Percentiles rank a stretch among this genome's conserved stretches.
Conservation (phyloP, 2,797 vertebrate species). For the Argya squamiceps region DNA sequence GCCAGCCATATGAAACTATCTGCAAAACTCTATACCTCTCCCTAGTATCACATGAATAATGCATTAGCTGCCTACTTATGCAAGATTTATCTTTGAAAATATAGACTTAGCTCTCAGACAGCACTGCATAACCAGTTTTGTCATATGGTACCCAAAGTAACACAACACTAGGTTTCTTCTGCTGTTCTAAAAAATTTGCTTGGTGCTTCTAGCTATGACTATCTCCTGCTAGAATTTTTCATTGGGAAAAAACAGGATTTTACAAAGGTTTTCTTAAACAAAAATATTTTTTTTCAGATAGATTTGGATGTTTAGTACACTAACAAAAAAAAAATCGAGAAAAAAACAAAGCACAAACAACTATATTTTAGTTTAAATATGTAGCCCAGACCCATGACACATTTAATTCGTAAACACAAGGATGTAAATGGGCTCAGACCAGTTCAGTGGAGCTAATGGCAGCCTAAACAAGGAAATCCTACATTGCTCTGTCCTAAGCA, state of each 20-base stretch:
- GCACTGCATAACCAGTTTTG: neutral
- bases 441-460: neutral
- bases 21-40: conserved; percentile 42
- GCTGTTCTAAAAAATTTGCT: neutral
- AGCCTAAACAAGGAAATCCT: neutral
- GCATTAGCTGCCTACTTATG: neutral
- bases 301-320: neutral
- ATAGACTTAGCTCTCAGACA: neutral
- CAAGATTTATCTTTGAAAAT: neutral
- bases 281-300: neutral
- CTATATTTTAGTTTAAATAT: neutral
- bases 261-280: neutral
- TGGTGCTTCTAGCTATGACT: neutral
- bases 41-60: conserved; percentile 15
- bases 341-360: neutral
- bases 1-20: neutral
- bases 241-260: neutral
- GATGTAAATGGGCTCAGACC: neutral
- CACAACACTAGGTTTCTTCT: neutral
- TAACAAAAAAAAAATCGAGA: neutral
- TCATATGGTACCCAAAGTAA: neutral
- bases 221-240: neutral
- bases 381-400: neutral
- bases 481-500: neutral
- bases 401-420: neutral